These are phyloP conservation scores for Ceyx melanurus DNA, from an alignment of 2,113 vertebrate genomes.

Conservation along the genomic window DNA sequence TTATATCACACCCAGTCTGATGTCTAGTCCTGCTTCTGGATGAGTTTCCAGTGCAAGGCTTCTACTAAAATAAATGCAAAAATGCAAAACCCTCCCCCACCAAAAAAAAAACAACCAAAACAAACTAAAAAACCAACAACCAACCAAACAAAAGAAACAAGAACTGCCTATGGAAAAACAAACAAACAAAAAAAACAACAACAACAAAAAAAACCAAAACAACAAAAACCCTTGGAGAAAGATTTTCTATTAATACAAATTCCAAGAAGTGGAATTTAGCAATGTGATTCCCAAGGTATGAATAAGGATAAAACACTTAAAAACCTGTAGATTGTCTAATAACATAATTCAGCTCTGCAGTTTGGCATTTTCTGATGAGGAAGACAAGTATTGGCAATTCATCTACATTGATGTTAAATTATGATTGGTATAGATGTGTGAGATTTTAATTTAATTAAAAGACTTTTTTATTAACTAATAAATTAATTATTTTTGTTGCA, in stretches of 20 bases:
- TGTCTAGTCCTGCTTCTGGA: too few relatives aligned
- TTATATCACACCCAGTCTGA: too few relatives aligned
- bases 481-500: not conserved
- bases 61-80: too few relatives aligned
- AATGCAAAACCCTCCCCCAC: too few relatives aligned
- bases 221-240: not conserved
- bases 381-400: slow-evolving; percentile 34
- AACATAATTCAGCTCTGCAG: slow-evolving; percentile 1
- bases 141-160: too few relatives aligned
- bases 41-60: too few relatives aligned
- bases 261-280: not conserved
- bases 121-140: too few relatives aligned
- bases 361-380: not conserved
- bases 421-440: not conserved
- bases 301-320: slow-evolving; percentile 15
- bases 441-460: slow-evolving; percentile 5
- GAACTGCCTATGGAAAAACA: too few relatives aligned
- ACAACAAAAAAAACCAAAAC: too few relatives aligned
- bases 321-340: not conserved
- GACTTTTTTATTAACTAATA: not conserved
- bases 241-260: not conserved
- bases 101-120: too few relatives aligned
- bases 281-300: not conserved
- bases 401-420: not conserved
- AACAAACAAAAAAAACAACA: too few relatives aligned